A percentile compares a stretch with the other conserved stretches of the same genome.
These are phyloP conservation scores for Hippocampus mohnikei DNA, from an alignment of 2,113 vertebrate genomes.

Conservation along the genomic window DNA sequence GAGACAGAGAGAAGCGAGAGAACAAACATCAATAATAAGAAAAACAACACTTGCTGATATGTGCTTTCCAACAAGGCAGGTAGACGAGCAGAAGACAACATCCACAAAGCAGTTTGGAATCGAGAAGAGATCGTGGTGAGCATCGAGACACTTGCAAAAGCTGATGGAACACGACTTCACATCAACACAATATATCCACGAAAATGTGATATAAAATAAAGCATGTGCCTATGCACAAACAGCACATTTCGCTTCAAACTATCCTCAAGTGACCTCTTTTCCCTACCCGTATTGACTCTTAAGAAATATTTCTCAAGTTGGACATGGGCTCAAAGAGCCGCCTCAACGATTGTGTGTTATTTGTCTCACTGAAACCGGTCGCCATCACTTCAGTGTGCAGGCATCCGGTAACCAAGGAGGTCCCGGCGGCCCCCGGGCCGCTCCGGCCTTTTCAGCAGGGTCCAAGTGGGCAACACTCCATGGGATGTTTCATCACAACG, in stretches of 20 bases:
- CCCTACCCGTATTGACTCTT: background rate
- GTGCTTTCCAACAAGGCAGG: background rate
- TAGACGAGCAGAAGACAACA: background rate
- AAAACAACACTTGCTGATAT: too few species aligned
- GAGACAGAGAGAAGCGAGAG: too few species aligned
- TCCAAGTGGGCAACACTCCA: slow-evolving; percentile 63
- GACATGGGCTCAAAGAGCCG: slow-evolving; percentile 15
- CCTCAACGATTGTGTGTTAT: slow-evolving; percentile 28
- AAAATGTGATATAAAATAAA: too few species aligned
- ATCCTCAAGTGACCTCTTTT: background rate
- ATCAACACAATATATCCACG: too few species aligned
- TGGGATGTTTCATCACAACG: slow-evolving; percentile 56
- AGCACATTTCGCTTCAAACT: background rate
- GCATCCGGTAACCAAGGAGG: slow-evolving; percentile 63
- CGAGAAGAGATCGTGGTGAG: too few species aligned
- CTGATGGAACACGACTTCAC: too few species aligned
- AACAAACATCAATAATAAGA: too few species aligned
- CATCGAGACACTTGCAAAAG: too few species aligned
- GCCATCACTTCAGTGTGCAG: slow-evolving; percentile 45
- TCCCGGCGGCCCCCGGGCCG: slow-evolving; percentile 38
- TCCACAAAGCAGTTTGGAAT: background rate
- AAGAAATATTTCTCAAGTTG: slow-evolving; percentile 5
- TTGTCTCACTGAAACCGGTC: slow-evolving; percentile 41
- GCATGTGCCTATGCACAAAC: background rate
- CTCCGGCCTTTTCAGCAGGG: slow-evolving; percentile 55